Evolutionary conservation across 2,797 vertebrate species (phyloP).

Genomic region (Hemitrygon akajei): DNA sequence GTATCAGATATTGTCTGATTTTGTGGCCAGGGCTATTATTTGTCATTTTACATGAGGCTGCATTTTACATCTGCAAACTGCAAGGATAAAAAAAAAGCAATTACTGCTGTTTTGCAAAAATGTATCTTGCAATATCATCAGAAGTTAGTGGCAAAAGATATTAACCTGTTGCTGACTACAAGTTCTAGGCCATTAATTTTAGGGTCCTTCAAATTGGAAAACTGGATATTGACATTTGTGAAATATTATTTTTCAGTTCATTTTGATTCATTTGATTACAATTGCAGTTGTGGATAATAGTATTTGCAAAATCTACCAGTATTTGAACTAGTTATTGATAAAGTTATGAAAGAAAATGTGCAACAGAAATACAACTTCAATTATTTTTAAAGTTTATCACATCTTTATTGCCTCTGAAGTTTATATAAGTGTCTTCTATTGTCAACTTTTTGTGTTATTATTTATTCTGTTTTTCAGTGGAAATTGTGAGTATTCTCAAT

Average conservation of each 20-base stretch:
- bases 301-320: background rate
- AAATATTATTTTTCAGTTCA: background rate
- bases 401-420: background rate
- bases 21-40: too few species aligned
- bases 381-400: background rate
- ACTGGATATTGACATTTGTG: too few species aligned
- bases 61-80: too few species aligned
- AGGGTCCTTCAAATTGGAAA: background rate
- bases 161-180: too few species aligned
- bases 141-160: too few species aligned
- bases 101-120: too few species aligned
- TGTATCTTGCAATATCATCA: too few species aligned
- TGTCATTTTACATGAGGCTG: too few species aligned
- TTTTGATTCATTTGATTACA: background rate
- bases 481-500: background rate
- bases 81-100: too few species aligned
- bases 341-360: background rate
- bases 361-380: background rate
- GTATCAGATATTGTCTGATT: too few species aligned
- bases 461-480: background rate
- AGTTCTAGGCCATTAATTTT: background rate
- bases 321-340: background rate
- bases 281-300: background rate
- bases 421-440: background rate
- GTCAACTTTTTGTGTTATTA: background rate